Base-by-base conservation (phyloP, 2,113 vertebrate species). In the Channa argus region DNA sequence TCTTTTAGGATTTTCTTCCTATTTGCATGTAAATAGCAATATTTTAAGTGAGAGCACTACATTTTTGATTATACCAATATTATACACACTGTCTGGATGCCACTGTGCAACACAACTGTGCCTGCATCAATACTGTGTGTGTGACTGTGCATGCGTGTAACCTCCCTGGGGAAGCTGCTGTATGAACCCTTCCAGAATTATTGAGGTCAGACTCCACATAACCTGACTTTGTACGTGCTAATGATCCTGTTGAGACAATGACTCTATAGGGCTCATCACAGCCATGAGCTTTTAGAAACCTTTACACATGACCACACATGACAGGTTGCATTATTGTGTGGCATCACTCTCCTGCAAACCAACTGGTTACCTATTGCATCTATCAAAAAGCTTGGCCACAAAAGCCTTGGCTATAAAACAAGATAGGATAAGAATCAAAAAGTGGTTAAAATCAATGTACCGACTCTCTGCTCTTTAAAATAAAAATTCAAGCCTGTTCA, bases 281-380 rank as follows among this genome's bases (percentile, higher is more conserved):
- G 56, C 61, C 39, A 24, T 3, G 7, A 49, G 46, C 63, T 53
- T 59, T 59, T 49, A 6, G 24, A 24, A 55, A 5, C 56, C 10
- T 51, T 64, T 46, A 65, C 36, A 33, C 75, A 54, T 68, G 49
- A 62, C n/a, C 43, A 59, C 33, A 39, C 38, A 41, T 38, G 64
- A 13, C 44, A 12, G 34, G 24, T 8, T n/a, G 46, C 12, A 52
- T 70, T 59, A 68, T 14, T 6, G 14, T 34, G 4, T 7, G 10
- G 36, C 38, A 41, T 45, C 63, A 24, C 12, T 8, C 10, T n/a
- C 34, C 8, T 50, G 39, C 33, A 3, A 39, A 41, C 15, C 47
- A 24, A 3, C 38, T 0, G 61, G 5, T 59, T 15, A 50, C 56
- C 45, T 37, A 24, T 41, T 41, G 24, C 24, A 24, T 24, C 24